Evolutionary conservation across 2,113 vertebrate genomes (phyloP).

Genomic region (Dicaeum eximium): DNA sequence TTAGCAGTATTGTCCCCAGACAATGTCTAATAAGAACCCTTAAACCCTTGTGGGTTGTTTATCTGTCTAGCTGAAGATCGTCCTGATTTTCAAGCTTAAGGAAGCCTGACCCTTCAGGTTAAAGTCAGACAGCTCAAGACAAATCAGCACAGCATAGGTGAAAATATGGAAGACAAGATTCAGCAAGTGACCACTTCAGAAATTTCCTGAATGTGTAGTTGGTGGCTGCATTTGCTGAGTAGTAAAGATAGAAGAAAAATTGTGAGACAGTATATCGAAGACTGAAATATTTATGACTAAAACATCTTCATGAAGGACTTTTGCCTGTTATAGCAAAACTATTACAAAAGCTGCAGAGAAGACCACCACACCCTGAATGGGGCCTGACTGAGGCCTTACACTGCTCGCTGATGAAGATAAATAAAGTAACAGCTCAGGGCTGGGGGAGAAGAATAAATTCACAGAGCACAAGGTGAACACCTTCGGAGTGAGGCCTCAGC

Average conservation of each 20-base stretch:
- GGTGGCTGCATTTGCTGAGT: not conserved
- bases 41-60: not conserved
- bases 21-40: not conserved
- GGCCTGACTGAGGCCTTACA: not conserved
- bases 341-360: not conserved
- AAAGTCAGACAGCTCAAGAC: not conserved
- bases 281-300: not conserved
- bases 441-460: not conserved
- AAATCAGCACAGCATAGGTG: not conserved
- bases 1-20: not conserved
- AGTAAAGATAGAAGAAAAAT: not conserved
- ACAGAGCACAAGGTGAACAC: no score
- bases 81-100: not conserved
- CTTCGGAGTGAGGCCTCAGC: not conserved
- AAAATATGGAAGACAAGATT: not conserved
- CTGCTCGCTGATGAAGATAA: accelerated
- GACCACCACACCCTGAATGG: not conserved
- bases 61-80: not conserved
- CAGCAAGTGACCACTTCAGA: not conserved
- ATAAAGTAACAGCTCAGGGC: no score
- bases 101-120: not conserved
- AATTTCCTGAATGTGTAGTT: not conserved
- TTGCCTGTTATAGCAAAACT: no score
- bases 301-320: not conserved
- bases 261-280: not conserved